A percentile compares a stretch with the other conserved stretches of the same genome.
phyloP scores from a whole-genome alignment of 1,140 invertebrate genomes.

The Heliconius melpomene region DNA sequence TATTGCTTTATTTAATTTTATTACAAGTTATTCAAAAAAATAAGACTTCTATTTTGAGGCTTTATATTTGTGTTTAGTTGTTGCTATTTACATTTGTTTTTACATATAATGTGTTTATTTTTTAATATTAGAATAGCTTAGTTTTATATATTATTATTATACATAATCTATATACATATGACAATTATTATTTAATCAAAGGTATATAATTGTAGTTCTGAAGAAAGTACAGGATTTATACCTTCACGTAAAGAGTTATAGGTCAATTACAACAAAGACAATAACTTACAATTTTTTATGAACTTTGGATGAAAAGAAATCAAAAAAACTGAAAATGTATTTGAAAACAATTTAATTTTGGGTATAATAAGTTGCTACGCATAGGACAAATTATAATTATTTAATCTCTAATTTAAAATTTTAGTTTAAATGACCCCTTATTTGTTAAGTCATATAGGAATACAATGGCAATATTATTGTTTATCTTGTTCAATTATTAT shows the following conservation, averaged over 20 bases:
- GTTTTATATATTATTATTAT: conserved; percentile 24
- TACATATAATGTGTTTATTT: conserved; percentile 64
- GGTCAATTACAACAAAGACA: conserved; percentile 46
- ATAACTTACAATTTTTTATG: conserved; percentile 31
- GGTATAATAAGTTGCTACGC: not conserved
- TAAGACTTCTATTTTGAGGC: conserved; percentile 64
- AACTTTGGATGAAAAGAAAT: not conserved
- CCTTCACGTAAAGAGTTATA: conserved; percentile 1
- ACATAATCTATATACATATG: conserved; percentile 23
- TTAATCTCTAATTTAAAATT: conserved; percentile 11
- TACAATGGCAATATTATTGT: conserved; percentile 13
- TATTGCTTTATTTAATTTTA: conserved; percentile 36
- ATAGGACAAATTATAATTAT: conserved; percentile 4
- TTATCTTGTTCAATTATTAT: conserved; percentile 8
- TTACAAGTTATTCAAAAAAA: conserved; percentile 38
- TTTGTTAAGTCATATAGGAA: conserved; percentile 4
- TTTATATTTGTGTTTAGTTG: conserved; percentile 68
- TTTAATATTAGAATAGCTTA: conserved; percentile 34
- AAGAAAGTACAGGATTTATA: not conserved
- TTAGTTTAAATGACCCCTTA: conserved; percentile 8
- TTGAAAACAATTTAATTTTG: not conserved
- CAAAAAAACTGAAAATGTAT: not conserved
- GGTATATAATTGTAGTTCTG: not conserved
- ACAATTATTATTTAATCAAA: conserved; percentile 24
- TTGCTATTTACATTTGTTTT: conserved; percentile 77